Percentiles rank a stretch among this genome's conserved stretches.
phyloP scores from a whole-genome alignment of 2,797 vertebrate species.

The Poeciliopsis presidionis region DNA sequence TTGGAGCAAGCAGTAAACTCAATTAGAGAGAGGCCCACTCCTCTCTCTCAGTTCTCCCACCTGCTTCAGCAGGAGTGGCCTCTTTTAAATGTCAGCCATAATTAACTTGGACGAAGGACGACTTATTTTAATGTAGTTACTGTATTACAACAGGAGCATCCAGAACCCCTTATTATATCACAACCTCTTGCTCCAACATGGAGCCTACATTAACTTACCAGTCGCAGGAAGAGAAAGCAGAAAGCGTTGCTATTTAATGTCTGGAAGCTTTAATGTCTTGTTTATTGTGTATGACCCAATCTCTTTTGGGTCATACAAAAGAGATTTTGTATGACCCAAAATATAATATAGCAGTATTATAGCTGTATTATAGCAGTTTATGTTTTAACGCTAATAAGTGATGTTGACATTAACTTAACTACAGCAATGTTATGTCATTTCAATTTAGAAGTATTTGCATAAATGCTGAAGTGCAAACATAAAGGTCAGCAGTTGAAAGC shows the following conservation, averaged over 20 bases:
- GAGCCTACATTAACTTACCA: conserved; percentile 43
- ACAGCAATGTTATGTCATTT: neutral
- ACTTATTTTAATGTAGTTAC: conserved; percentile 69
- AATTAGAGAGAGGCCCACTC: conserved; percentile 77
- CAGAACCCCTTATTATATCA: conserved; percentile 64
- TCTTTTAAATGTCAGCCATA: conserved; percentile 84
- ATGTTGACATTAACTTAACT: neutral
- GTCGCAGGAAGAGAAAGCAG: conserved; percentile 15
- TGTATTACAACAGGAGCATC: conserved; percentile 73
- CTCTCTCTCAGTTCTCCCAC: conserved; percentile 65
- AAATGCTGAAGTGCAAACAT: conserved; percentile 4
- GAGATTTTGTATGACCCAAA: too few relatives aligned
- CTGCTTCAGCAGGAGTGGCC: conserved; percentile 71
- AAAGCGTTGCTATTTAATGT: conserved; percentile 6
- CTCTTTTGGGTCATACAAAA: neutral
- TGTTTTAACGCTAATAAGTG: neutral
- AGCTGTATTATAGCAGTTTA: neutral
- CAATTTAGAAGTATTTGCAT: conserved; percentile 3
- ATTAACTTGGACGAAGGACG: conserved; percentile 78
- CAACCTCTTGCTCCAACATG: conserved; percentile 56
- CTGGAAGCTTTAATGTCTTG: neutral
- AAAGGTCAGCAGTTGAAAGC: conserved; percentile 12
- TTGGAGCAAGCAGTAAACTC: conserved; percentile 76
- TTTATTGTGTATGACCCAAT: neutral
- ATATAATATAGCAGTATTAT: too few relatives aligned